Conservation (phyloP, 2,797 vertebrate species). For the Dromococcyx pavoninus region DNA sequence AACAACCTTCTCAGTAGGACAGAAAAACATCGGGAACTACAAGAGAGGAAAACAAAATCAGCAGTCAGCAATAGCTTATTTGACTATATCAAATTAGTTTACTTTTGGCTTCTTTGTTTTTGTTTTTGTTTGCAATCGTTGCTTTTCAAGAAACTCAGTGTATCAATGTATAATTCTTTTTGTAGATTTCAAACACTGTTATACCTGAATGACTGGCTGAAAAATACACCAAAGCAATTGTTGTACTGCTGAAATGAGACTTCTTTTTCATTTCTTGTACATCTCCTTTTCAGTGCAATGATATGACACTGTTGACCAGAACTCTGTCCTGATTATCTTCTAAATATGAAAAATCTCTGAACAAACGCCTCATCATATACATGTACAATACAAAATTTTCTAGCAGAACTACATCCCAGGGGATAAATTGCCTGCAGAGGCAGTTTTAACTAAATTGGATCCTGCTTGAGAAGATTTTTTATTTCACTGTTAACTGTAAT, state of each 20-base stretch:
- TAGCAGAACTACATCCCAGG: background rate
- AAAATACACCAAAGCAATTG: background rate
- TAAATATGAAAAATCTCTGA: background rate
- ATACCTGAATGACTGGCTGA: background rate
- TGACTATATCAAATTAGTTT: constrained; percentile 1
- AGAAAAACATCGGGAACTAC: background rate
- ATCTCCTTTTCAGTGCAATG: background rate
- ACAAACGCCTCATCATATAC: background rate
- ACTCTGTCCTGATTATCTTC: background rate
- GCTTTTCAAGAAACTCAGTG: background rate
- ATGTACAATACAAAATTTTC: background rate
- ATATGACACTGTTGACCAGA: background rate
- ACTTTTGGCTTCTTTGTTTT: background rate
- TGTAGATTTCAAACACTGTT: background rate
- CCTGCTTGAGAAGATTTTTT: background rate
- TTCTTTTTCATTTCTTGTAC: background rate
- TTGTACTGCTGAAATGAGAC: background rate
- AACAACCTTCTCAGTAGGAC: background rate
- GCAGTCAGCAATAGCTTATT: background rate
- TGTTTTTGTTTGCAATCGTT: background rate
- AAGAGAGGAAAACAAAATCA: constrained; percentile 32
- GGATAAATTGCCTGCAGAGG: background rate
- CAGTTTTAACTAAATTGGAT: background rate
- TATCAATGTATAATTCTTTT: background rate
- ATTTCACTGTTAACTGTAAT: background rate